These are phyloP conservation scores for Raphicerus campestris DNA, from an alignment of 2,113 vertebrate species.

Conservation along the genomic window DNA sequence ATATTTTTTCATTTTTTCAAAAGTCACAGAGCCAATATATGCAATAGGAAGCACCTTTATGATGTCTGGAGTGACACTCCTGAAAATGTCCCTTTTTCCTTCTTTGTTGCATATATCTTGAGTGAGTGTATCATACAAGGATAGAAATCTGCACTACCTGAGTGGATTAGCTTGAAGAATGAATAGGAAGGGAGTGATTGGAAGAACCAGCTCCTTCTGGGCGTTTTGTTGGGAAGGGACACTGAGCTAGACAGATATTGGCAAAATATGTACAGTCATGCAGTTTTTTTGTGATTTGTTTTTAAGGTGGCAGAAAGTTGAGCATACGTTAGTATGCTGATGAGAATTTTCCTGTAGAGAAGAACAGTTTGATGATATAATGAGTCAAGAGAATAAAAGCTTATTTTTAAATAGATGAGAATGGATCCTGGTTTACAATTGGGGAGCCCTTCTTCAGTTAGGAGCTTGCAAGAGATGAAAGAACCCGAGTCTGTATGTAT, in stretches of 20 bases:
- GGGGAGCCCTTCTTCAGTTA: neutral
- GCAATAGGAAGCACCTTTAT: neutral
- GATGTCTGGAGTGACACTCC: neutral
- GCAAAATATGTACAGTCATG: neutral
- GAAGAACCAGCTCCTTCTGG: neutral
- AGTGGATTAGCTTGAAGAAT: neutral
- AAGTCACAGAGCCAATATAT: neutral
- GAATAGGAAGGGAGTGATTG: neutral
- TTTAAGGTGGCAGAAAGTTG: neutral
- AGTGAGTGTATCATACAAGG: neutral
- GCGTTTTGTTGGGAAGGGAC: neutral
- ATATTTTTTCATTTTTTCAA: neutral
- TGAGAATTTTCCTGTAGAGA: neutral
- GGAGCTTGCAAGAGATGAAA: neutral
- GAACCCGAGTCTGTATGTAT: fast-evolving
- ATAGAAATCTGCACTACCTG: neutral
- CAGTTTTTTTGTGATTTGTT: neutral
- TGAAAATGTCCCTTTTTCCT: neutral
- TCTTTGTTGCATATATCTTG: neutral
- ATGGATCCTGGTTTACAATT: neutral
- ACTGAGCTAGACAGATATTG: neutral
- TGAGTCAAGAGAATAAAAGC: neutral
- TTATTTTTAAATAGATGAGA: neutral
- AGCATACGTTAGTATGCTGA: neutral
- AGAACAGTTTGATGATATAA: neutral